Percentiles rank a stretch among this genome's conserved stretches.
Evolutionary conservation across 30 jellyfish, hydroid and myxozoan species (phyloP).

Genomic region (Pelagia noctiluca): DNA sequence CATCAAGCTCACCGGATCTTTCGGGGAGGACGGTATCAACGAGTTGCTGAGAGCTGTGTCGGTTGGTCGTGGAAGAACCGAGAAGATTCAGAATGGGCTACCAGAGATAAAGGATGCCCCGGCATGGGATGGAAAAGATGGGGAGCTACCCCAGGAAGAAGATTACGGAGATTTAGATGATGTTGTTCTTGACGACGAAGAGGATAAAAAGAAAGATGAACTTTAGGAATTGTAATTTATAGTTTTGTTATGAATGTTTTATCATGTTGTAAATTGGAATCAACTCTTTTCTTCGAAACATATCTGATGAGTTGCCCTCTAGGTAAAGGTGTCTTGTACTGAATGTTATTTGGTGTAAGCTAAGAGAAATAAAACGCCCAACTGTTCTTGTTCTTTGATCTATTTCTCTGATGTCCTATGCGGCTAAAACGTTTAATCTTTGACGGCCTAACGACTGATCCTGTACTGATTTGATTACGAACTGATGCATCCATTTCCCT

Average conservation of each 20-base stretch:
- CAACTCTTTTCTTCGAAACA: too few relatives aligned
- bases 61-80: conserved; percentile 94
- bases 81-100: conserved; percentile 73
- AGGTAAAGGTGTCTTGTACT: too few relatives aligned
- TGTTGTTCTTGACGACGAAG: conserved; percentile 70
- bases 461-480: too few relatives aligned
- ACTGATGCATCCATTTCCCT: too few relatives aligned
- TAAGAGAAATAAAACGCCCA: too few relatives aligned
- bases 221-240: conserved; percentile 19
- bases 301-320: too few relatives aligned
- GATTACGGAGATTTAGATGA: conserved; percentile 83
- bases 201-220: conserved; percentile 67
- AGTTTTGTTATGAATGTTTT: background rate
- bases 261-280: too few relatives aligned
- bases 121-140: conserved; percentile 98
- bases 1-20: conserved; percentile 81
- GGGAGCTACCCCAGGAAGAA: conserved; percentile 88
- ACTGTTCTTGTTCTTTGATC: too few relatives aligned
- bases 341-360: too few relatives aligned
- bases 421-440: too few relatives aligned
- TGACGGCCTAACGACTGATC: too few relatives aligned
- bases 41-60: conserved; percentile 83
- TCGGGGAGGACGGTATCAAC: conserved; percentile 83
- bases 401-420: too few relatives aligned
- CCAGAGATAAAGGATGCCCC: conserved; percentile 65